Evolutionary conservation across 2,797 vertebrate species (phyloP).

Genomic region (Manis pentadactyla): DNA sequence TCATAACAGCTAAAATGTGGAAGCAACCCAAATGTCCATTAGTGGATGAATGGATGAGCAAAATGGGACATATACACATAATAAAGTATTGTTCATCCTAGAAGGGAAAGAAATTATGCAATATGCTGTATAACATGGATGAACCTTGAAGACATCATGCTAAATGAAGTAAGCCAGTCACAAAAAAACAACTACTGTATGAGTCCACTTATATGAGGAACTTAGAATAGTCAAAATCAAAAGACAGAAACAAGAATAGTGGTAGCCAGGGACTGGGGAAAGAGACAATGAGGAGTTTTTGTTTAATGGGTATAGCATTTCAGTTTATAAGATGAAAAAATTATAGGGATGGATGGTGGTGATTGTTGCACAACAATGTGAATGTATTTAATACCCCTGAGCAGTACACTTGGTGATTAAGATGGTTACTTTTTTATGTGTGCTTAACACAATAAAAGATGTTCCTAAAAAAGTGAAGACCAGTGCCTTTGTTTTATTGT

Average conservation of each 20-base stretch:
- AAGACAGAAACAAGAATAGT: not conserved
- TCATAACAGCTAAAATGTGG: not conserved
- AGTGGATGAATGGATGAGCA: not conserved
- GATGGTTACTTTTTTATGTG: not conserved
- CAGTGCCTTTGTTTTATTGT: not conserved
- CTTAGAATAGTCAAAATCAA: not conserved
- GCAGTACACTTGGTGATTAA: not conserved
- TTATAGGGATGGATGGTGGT: not conserved
- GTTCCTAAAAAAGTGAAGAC: not conserved
- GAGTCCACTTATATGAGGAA: not conserved
- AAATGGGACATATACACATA: not conserved
- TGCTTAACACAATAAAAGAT: not conserved
- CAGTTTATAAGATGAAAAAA: not conserved
- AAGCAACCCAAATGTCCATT: not conserved
- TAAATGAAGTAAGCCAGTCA: not conserved
- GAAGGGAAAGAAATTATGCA: not conserved
- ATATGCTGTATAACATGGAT: not conserved
- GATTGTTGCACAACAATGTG: not conserved
- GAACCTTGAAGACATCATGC: not conserved
- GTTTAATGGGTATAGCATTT: not conserved
- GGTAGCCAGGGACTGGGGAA: not conserved
- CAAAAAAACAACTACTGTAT: not conserved
- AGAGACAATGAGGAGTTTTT: not conserved
- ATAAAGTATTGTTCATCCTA: not conserved
- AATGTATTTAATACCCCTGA: not conserved